Conservation (phyloP, 2,797 vertebrate genomes). For the Botia almorhae region DNA sequence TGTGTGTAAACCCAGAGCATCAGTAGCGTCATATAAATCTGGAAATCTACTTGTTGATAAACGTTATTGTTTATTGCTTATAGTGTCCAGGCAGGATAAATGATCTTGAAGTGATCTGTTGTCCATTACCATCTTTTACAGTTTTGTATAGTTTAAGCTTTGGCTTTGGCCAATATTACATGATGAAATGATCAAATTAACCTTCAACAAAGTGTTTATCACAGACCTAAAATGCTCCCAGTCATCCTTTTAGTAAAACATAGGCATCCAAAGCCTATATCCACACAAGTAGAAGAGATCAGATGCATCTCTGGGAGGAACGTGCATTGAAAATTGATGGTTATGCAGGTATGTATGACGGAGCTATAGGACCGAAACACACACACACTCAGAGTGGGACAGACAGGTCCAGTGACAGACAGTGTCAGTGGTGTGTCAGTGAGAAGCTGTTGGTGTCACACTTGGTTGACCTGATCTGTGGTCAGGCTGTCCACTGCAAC, state of each 20-base stretch:
- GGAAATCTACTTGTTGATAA: constrained; percentile 22
- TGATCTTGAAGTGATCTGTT: background rate
- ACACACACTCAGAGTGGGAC: constrained; percentile 42
- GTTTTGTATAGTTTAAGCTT: background rate
- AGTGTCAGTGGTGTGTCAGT: constrained; percentile 82
- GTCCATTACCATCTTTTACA: background rate
- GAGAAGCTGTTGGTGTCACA: constrained; percentile 87
- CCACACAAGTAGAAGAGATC: background rate
- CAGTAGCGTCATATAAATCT: background rate
- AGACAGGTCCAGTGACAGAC: constrained; percentile 76
- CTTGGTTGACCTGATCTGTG: constrained; percentile 86
- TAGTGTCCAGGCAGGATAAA: background rate
- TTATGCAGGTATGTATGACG: constrained; percentile 33
- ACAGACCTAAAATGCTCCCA: background rate
- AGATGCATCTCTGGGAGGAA: background rate
- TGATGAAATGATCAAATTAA: background rate
- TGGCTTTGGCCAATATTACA: background rate
- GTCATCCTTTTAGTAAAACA: background rate
- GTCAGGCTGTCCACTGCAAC: constrained; percentile 82
- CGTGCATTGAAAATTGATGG: constrained; percentile 11
- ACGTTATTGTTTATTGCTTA: background rate
- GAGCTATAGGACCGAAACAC: constrained; percentile 49
- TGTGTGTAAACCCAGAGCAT: background rate
- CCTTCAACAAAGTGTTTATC: background rate
- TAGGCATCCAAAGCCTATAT: constrained; percentile 15